Base-by-base conservation (phyloP, 2,797 vertebrate genomes). In the Brachyrhaphis roseni region DNA sequence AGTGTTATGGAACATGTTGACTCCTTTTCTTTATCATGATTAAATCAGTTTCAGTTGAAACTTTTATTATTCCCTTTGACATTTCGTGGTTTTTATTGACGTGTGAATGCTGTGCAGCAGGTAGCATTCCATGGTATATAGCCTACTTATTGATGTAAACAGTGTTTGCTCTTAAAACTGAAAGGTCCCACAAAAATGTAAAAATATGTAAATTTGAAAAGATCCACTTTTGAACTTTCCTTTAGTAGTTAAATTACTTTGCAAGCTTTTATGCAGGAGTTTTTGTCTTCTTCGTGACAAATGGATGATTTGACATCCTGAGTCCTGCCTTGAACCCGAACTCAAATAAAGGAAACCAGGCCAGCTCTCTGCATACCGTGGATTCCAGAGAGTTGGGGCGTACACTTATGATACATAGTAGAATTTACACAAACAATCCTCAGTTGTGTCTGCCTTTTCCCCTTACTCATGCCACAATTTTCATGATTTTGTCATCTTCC, bases 311-410 rank as follows among this genome's bases (percentile, higher is more conserved):
- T 68, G 75, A 80, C 20, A 13, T 53, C 45, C 83, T 46, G 78
- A 72, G 79, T 84, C 72, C 75, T 8, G 34, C 77, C 76, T 79
- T 78, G 59, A 64, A 43, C 75, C 20, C 46, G 68, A 87, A 75
- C 74, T 41, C 76, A 78, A 68, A 77, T 74, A 81, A 82, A 85
- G 84, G 64, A 83, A 82, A 78, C 75, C 47, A 46, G 81, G 73
- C 75, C 82, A 62, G 86, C 78, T 74, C 83, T 77, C 83, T 87
- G 77, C 83, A 94, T 94, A 90, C 92, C 92, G 79, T 87, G 79
- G 86, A 95, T 95, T 94, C 93, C 90, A 92, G 80, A 86, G 84
- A 90, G 78, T 79, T 78, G 75, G 75, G 77, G 73, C 86, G 76
- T 86, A 87, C 88, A 86, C 80, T 83, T 70, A 78, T 84, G 82